Percentiles rank a stretch among this genome's conserved stretches.
These are phyloP conservation scores for Plectrocnemia conspersa DNA, from an alignment of 1,140 invertebrate species.

Conservation along the genomic window DNA sequence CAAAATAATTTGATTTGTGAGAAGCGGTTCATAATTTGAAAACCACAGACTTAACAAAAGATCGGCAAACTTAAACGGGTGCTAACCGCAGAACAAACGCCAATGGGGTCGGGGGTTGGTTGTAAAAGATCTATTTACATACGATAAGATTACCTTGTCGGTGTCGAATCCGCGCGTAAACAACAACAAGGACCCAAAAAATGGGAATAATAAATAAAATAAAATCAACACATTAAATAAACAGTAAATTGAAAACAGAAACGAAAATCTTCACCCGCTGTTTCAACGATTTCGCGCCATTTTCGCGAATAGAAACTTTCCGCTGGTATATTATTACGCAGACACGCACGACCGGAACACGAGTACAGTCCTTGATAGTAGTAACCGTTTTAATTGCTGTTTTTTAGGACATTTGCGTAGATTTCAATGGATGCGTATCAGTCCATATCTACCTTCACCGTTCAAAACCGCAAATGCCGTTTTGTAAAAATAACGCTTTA, in stretches of 20 bases:
- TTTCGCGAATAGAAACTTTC: too few species aligned
- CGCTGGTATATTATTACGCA: too few species aligned
- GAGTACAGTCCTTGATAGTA: not conserved
- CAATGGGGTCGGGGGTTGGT: conserved; percentile 4
- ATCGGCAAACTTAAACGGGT: conserved; percentile 22
- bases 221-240: too few species aligned
- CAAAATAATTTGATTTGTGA: too few species aligned
- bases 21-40: too few species aligned
- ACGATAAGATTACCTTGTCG: conserved; percentile 21
- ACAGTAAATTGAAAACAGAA: too few species aligned
- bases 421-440: conserved; percentile 13
- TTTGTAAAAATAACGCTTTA: not conserved
- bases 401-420: not conserved
- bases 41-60: too few species aligned
- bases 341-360: not conserved
- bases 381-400: conserved; percentile 7
- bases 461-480: not conserved
- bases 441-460: not conserved
- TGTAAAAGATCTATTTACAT: conserved; percentile 16
- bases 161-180: conserved; percentile 19
- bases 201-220: not conserved
- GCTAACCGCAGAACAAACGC: conserved; percentile 25
- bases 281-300: too few species aligned
- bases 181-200: conserved; percentile 15
- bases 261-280: too few species aligned